phyloP scores from a whole-genome alignment of 2,113 vertebrate species.

The Mastomys coucha region DNA sequence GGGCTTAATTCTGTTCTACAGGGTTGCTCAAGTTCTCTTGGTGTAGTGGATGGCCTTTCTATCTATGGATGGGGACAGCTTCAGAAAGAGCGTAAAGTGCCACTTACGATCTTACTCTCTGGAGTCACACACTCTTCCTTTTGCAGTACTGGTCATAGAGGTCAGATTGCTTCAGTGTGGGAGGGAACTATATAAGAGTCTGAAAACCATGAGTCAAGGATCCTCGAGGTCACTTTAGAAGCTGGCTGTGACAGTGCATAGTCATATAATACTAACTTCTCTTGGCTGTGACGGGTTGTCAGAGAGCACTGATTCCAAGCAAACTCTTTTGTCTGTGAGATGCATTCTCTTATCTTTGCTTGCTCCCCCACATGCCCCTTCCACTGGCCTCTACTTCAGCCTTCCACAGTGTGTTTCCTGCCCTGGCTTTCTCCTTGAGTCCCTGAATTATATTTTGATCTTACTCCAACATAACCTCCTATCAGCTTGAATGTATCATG shows the following conservation, averaged over 20 bases:
- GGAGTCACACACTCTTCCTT: neutral
- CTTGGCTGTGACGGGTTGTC: neutral
- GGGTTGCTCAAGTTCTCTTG: neutral
- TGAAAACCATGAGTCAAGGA: neutral
- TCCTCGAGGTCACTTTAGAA: neutral
- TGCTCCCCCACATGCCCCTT: neutral
- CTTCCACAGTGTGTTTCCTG: neutral
- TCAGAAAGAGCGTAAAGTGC: neutral
- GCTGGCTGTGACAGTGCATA: neutral
- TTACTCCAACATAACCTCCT: neutral
- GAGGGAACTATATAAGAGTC: neutral
- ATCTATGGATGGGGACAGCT: neutral
- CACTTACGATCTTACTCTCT: neutral
- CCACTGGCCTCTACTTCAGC: neutral
- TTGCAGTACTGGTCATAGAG: neutral
- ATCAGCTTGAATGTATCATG: neutral
- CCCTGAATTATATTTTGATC: slow-evolving; percentile 5
- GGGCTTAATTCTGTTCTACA: neutral
- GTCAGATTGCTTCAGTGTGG: neutral
- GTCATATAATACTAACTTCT: neutral
- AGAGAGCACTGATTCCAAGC: neutral
- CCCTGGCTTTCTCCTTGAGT: neutral
- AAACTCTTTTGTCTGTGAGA: neutral
- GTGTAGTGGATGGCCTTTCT: neutral
- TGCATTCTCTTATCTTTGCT: neutral